Evolutionary conservation across 2,888 invertebrate species (phyloP).

Genomic region (Temnothorax rugatulus): DNA sequence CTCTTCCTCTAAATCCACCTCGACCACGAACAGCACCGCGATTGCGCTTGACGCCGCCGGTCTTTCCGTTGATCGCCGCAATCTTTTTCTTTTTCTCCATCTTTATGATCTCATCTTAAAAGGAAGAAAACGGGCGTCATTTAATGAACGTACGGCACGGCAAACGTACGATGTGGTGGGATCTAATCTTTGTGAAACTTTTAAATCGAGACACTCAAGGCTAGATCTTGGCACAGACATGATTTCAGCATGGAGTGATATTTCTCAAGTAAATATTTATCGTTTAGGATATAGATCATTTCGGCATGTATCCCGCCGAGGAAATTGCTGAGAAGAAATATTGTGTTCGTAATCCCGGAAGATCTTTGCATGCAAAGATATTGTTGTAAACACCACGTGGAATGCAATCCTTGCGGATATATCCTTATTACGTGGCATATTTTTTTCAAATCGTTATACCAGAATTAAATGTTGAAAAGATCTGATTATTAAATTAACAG

Average conservation of each 20-base stretch:
- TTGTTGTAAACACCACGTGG: background rate
- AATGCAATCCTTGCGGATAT: background rate
- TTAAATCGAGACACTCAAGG: constrained; percentile 63
- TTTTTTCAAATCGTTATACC: background rate
- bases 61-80: constrained; percentile 76
- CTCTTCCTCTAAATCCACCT: constrained; percentile 70
- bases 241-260: background rate
- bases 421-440: background rate
- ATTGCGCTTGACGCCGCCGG: constrained; percentile 66
- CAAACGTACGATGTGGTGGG: constrained; percentile 68
- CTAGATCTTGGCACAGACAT: constrained; percentile 27
- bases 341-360: background rate
- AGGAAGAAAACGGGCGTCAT: constrained; percentile 82
- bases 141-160: constrained; percentile 80
- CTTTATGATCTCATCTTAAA: constrained; percentile 86
- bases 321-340: constrained; percentile 12
- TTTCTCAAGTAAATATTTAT: constrained; percentile 33
- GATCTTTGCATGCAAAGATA: constrained; percentile 12
- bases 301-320: background rate
- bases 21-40: constrained; percentile 69
- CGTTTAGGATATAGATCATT: background rate
- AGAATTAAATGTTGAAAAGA: background rate
- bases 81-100: constrained; percentile 85
- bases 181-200: constrained; percentile 61
- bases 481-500: background rate